Evolutionary conservation across 2,888 invertebrate species (phyloP), one percentile per base, ranked within the genome.

Genomic region (Caenorhabditis panamensis): DNA sequence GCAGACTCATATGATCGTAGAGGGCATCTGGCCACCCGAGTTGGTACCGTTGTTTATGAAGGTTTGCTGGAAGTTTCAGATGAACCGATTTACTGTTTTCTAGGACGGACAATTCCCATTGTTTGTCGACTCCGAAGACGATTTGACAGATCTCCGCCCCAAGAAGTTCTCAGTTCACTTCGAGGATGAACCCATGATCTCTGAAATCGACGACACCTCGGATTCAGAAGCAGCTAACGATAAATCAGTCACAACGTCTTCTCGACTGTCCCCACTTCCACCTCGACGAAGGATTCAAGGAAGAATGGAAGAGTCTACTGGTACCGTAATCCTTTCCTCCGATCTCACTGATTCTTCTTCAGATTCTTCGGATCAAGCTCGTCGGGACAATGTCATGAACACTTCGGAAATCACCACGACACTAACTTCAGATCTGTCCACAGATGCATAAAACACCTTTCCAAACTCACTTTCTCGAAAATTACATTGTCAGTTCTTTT

Each of bases 31-130:
- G 89, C 89, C 89, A 16, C 89, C 89, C 11, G 89, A 88, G 59
- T 72, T 89, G 49, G 89, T 89, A 11, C 89, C 89, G n/a, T 69
- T 89, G 5, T 89, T 89, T 62, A 84, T 89, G 76, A 89, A 88
- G 75, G 88, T 84, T 1, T n/a, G 22, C 11, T 36, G 36, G 36
- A 31, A 26, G 47, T 24, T 44, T 62, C 26, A 16, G 16, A 20
- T 28, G 1, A 24, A 28, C 31, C 16, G 1, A n/a, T 72, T 79
- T n/a, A n/a, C n/a, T n/a, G n/a, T n/a, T n/a, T n/a, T n/a, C 51
- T 53, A 88, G 82, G 88, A 86, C 22, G 86, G 88, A n/a, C 73
- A 85, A 41, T 89, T 89, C 75, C 89, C 89, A 18, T 73, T 87
- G 16, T 89, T 82, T 71, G 87, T 87, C 20, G 89, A 89, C 75